Evolutionary conservation across 1,140 invertebrate species (phyloP).

Genomic region (Oryctes rhinoceros): DNA sequence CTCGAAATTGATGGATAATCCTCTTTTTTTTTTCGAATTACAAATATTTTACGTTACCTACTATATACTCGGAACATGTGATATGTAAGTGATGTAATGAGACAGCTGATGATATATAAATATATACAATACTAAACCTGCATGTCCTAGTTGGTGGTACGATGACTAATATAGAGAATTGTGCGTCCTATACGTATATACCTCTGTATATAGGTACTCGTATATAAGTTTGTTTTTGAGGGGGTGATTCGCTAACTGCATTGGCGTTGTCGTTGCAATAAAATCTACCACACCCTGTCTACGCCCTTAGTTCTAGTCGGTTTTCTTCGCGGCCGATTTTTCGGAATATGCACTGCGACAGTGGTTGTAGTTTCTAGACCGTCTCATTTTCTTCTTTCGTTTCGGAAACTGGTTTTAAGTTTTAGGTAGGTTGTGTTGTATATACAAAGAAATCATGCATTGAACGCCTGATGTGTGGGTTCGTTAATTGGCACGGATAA

Average conservation of each 20-base stretch:
- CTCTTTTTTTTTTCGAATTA: neutral
- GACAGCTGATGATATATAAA: conserved; percentile 36
- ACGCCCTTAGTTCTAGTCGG: neutral
- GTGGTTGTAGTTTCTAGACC: neutral
- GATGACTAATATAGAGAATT: neutral
- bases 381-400: neutral
- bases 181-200: neutral
- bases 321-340: neutral
- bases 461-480: neutral
- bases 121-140: neutral
- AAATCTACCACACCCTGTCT: conserved; percentile 9
- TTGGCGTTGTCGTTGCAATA: neutral
- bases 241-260: conserved; percentile 1
- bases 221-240: neutral
- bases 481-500: neutral
- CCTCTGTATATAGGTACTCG: neutral
- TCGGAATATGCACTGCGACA: neutral
- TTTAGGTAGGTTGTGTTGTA: neutral
- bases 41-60: neutral
- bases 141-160: neutral
- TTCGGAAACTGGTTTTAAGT: conserved; percentile 15
- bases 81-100: conserved; percentile 25
- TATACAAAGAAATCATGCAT: neutral
- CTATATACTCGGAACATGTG: neutral
- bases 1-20: neutral